A percentile compares a stretch with the other conserved stretches of the same genome.
These are phyloP conservation scores for Nestor notabilis DNA, from an alignment of 2,113 vertebrate species.

Conservation along the genomic window DNA sequence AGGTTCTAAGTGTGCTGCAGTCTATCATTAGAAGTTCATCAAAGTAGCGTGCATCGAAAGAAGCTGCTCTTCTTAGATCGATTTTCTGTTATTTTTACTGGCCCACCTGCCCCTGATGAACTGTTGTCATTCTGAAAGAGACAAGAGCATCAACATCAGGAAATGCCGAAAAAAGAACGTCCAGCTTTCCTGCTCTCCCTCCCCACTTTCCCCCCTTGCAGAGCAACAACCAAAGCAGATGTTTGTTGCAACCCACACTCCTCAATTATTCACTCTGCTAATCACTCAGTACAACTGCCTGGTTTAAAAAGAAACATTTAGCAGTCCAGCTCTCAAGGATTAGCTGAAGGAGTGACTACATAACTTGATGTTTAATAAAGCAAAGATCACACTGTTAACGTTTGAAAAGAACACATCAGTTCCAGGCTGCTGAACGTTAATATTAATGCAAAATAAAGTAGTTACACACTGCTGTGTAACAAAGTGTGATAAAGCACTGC, in stretches of 20 bases:
- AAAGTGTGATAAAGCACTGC: background rate
- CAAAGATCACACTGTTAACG: background rate
- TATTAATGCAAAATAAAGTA: background rate
- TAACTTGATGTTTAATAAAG: background rate
- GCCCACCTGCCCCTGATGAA: slow-evolving; percentile 84
- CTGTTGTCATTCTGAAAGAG: slow-evolving; percentile 86
- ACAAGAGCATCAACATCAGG: background rate
- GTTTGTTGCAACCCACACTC: background rate
- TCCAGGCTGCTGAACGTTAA: background rate
- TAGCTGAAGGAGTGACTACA: background rate
- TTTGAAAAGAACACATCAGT: background rate
- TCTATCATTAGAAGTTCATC: slow-evolving; percentile 78
- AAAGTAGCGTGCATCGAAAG: slow-evolving; percentile 94
- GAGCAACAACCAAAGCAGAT: background rate
- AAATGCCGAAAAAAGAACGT: background rate
- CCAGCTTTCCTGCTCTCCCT: background rate
- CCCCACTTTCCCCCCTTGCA: background rate
- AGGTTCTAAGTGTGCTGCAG: slow-evolving; percentile 78
- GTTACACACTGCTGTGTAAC: background rate
- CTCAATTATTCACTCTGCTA: background rate
- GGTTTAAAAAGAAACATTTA: background rate
- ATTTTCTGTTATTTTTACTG: slow-evolving; percentile 94
- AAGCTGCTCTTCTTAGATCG: slow-evolving; percentile 94
- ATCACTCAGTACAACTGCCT: background rate
- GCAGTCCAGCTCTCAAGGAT: background rate